A percentile compares a stretch with the other conserved stretches of the same genome.
These are phyloP conservation scores for Netelia fuscicornis DNA, from an alignment of 2,888 invertebrate genomes.

Conservation along the genomic window DNA sequence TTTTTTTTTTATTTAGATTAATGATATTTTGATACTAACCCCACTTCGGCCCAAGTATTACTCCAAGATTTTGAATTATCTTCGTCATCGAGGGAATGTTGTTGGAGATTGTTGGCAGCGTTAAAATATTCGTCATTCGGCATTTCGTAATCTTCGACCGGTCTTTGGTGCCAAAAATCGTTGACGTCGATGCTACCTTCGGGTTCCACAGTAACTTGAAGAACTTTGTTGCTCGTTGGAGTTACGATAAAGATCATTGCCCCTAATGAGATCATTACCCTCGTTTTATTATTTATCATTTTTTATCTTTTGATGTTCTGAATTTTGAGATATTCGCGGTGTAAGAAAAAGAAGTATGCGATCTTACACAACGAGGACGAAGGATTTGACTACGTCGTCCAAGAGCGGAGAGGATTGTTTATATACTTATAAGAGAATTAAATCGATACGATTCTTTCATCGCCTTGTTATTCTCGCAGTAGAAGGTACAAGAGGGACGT, in stretches of 20 bases:
- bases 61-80: constrained; percentile 56
- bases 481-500: background rate
- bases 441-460: background rate
- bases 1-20: too few relatives aligned
- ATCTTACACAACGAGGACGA: background rate
- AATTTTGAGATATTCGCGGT: background rate
- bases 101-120: constrained; percentile 34
- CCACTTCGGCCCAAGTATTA: constrained; percentile 71
- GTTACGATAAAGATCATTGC: constrained; percentile 5
- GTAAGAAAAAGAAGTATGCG: background rate
- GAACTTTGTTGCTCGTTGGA: background rate
- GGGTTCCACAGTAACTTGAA: constrained; percentile 5
- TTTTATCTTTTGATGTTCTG: background rate
- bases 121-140: constrained; percentile 2
- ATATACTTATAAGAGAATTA: constrained; percentile 25
- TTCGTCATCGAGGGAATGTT: constrained; percentile 33
- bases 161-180: constrained; percentile 72
- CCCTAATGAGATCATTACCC: background rate
- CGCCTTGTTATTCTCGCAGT: constrained; percentile 3
- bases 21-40: constrained; percentile 65
- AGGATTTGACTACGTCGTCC: constrained; percentile 19
- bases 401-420: constrained; percentile 5
- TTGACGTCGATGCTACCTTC: constrained; percentile 57
- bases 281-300: background rate
- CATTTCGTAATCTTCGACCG: constrained; percentile 69